Evolutionary conservation across 1,140 invertebrate species (phyloP).

Genomic region (Drosophila teissieri): DNA sequence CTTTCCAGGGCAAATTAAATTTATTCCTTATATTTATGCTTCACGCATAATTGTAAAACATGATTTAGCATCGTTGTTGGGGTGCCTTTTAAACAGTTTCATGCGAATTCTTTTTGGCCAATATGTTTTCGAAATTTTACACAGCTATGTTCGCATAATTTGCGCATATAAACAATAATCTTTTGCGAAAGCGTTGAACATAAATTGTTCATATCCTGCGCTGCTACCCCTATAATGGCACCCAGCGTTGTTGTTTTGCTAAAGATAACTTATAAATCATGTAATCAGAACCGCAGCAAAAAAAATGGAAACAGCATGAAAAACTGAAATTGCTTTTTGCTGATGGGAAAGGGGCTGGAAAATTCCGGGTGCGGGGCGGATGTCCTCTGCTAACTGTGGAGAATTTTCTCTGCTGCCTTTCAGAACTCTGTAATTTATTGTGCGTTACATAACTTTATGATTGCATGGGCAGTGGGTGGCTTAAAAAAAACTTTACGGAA

Average conservation of each 20-base stretch:
- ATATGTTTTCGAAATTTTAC: conserved; percentile 55
- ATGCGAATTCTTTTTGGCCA: conserved; percentile 52
- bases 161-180: conserved; percentile 78
- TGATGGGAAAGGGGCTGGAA: conserved; percentile 1
- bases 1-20: conserved; percentile 59
- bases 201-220: conserved; percentile 66
- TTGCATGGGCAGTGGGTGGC: conserved; percentile 49
- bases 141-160: conserved; percentile 60
- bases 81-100: conserved; percentile 38
- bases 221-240: conserved; percentile 37
- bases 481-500: conserved; percentile 40
- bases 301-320: conserved; percentile 61
- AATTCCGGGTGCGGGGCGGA: not conserved
- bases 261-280: conserved; percentile 83
- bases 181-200: conserved; percentile 66
- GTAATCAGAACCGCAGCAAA: conserved; percentile 69
- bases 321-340: conserved; percentile 79
- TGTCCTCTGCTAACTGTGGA: conserved; percentile 53
- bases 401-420: conserved; percentile 48
- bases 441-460: conserved; percentile 81
- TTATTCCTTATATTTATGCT: conserved; percentile 37
- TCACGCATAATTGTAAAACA: conserved; percentile 70
- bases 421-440: conserved; percentile 81
- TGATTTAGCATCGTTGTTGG: conserved; percentile 64
- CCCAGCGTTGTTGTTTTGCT: conserved; percentile 47